phyloP scores from a whole-genome alignment of 2,888 invertebrate species.

The Calliopum simillimum region DNA sequence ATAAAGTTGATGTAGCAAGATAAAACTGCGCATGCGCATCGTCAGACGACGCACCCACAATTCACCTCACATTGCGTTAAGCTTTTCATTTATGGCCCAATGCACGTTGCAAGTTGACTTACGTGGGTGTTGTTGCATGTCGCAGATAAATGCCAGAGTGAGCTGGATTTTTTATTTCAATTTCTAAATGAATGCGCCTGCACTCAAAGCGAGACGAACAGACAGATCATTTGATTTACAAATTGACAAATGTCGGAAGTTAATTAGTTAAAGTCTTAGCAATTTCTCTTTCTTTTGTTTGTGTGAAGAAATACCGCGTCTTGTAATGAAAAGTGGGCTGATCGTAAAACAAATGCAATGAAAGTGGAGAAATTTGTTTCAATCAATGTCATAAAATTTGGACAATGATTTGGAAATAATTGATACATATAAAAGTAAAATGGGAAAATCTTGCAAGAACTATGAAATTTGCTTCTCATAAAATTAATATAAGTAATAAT shows the following conservation, averaged over 20 bases:
- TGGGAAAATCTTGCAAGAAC: too few relatives aligned
- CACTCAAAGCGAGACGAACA: too few relatives aligned
- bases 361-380: neutral
- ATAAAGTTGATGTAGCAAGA: neutral
- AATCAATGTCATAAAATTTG: neutral
- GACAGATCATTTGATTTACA: conserved; percentile 19
- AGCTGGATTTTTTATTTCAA: neutral
- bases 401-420: too few relatives aligned
- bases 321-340: neutral
- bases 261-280: conserved; percentile 11
- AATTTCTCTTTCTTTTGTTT: conserved; percentile 13
- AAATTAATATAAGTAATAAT: too few relatives aligned
- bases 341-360: neutral
- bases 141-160: conserved; percentile 4
- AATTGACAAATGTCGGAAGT: conserved; percentile 23
- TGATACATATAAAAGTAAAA: too few relatives aligned
- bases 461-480: too few relatives aligned
- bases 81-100: conserved; percentile 1
- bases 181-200: too few relatives aligned
- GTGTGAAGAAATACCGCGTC: neutral
- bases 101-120: conserved; percentile 16
- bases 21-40: neutral
- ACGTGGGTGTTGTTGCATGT: conserved; percentile 30
- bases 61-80: neutral
- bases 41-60: conserved; percentile 6